These are phyloP conservation scores for Morus bassanus DNA, from an alignment of 2,797 vertebrate genomes.

Conservation along the genomic window DNA sequence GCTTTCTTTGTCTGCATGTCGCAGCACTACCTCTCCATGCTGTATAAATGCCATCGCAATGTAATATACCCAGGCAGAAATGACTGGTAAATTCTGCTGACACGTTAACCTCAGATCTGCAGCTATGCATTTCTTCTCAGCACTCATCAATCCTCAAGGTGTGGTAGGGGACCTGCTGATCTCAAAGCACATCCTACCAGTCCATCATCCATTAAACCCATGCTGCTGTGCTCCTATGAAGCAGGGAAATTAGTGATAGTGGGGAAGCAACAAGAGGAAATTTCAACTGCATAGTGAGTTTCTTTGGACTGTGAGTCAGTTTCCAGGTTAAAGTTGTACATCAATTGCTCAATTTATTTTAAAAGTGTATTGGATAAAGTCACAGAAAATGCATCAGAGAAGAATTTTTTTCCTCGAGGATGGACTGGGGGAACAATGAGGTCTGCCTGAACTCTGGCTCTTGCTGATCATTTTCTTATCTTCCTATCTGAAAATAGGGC, in stretches of 20 bases:
- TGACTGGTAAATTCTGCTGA: not conserved
- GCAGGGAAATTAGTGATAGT: not conserved
- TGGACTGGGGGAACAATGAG: not conserved
- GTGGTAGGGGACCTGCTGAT: not conserved
- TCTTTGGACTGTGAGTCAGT: not conserved
- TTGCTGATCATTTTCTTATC: not conserved
- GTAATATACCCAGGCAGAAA: not conserved
- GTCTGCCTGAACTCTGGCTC: not conserved
- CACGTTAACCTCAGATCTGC: not conserved
- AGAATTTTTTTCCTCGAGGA: not conserved
- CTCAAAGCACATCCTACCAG: not conserved
- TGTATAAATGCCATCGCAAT: not conserved
- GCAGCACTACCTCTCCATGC: not conserved
- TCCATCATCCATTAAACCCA: not conserved
- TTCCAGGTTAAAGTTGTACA: not conserved
- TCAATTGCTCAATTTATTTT: not conserved
- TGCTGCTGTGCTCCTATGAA: rapidly evolving
- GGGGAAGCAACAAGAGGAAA: not conserved
- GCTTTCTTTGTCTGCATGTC: not conserved
- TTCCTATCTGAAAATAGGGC: not conserved
- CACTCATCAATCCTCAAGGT: not conserved
- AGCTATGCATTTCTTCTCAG: not conserved
- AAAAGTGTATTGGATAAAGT: not conserved
- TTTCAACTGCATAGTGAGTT: not conserved
- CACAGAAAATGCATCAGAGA: not conserved